Evolutionary conservation across 1,140 invertebrate species (phyloP).

Genomic region (Trachymyrmex cornetzi): DNA sequence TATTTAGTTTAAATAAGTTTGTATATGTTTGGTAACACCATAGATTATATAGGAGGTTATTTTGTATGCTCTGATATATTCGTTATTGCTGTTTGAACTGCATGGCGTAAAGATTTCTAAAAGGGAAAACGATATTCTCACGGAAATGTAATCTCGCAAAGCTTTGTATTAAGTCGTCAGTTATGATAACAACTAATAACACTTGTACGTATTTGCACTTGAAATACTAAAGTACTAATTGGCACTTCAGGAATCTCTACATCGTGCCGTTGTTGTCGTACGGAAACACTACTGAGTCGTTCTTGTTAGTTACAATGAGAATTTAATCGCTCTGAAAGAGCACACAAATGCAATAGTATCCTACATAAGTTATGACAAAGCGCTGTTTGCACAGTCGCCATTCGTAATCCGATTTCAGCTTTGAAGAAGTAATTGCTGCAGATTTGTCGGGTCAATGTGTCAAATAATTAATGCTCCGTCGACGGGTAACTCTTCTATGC

Average conservation of each 20-base stretch:
- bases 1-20: neutral
- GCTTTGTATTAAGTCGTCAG: conserved; percentile 61
- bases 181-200: conserved; percentile 64
- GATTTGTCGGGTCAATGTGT: conserved; percentile 14
- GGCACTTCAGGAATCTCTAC: conserved; percentile 51
- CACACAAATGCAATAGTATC: conserved; percentile 45
- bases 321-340: conserved; percentile 56
- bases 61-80: neutral
- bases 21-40: too few relatives aligned
- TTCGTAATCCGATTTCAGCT: conserved; percentile 35
- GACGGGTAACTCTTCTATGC: neutral
- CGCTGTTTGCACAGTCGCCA: conserved; percentile 15
- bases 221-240: conserved; percentile 68
- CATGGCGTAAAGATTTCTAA: neutral
- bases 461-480: neutral
- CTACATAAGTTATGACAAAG: conserved; percentile 55
- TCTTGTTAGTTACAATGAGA: conserved; percentile 57
- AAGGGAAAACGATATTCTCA: neutral
- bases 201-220: conserved; percentile 62
- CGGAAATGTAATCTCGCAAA: neutral
- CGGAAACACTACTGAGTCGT: conserved; percentile 26
- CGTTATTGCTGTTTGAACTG: neutral
- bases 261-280: conserved; percentile 23
- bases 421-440: conserved; percentile 36
- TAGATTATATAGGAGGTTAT: neutral